phyloP scores from a whole-genome alignment of 2,888 invertebrate species.

The Neoaliturus tenellus region DNA sequence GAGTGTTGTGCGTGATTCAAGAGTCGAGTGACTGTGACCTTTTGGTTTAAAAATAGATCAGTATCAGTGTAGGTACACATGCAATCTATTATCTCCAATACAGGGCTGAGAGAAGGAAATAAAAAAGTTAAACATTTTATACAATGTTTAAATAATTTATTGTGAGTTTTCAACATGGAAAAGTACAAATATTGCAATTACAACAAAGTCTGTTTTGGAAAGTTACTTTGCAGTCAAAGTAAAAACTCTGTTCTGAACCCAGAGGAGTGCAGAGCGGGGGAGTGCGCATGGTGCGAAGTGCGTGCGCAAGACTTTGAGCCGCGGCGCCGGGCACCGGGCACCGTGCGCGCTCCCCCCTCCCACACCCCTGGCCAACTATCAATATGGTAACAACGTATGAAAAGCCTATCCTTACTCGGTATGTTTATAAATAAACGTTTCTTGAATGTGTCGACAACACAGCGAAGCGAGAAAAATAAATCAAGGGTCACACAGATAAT shows the following conservation, averaged over 20 bases:
- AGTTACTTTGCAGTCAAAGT: slow-evolving; percentile 63
- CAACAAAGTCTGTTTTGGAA: slow-evolving; percentile 66
- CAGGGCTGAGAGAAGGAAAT: background rate
- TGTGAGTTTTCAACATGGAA: slow-evolving; percentile 67
- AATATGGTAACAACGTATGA: slow-evolving; percentile 63
- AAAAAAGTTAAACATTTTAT: background rate
- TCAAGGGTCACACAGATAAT: slow-evolving; percentile 63
- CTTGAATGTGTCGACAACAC: slow-evolving; percentile 52
- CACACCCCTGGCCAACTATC: slow-evolving; percentile 56
- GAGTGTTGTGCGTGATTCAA: too few species aligned
- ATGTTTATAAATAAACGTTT: slow-evolving; percentile 56
- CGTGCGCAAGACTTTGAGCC: background rate
- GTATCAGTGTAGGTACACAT: too few species aligned
- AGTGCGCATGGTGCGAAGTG: background rate
- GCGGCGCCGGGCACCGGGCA: background rate
- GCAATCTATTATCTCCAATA: too few species aligned
- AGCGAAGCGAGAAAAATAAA: slow-evolving; percentile 58
- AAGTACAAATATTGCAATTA: slow-evolving; percentile 67
- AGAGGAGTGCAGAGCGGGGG: slow-evolving; percentile 33
- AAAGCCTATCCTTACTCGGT: slow-evolving; percentile 59
- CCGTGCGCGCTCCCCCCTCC: background rate
- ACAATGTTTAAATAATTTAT: slow-evolving; percentile 63
- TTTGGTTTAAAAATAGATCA: too few species aligned
- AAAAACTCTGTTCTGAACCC: slow-evolving; percentile 57
- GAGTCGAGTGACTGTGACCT: too few species aligned